phyloP scores from a whole-genome alignment of 2,113 vertebrate genomes.

The Corythaeola cristata region DNA sequence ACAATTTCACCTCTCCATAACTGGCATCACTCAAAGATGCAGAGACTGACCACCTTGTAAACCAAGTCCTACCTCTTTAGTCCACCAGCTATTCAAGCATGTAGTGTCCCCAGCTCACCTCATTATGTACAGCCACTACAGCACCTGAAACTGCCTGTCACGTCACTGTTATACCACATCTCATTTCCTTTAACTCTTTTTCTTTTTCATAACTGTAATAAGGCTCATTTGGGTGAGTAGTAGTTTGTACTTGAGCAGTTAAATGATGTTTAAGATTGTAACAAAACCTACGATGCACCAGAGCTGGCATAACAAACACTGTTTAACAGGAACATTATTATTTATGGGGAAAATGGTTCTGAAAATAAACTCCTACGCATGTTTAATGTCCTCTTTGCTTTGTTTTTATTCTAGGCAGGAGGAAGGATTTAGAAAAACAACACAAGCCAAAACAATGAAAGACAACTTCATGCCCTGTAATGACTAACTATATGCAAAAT shows the following conservation, averaged over 20 bases:
- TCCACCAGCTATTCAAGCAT: neutral
- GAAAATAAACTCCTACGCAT: constrained; percentile 33
- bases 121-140: neutral
- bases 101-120: neutral
- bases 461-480: neutral
- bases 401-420: neutral
- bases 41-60: neutral
- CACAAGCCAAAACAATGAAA: neutral
- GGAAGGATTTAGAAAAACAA: neutral
- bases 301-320: neutral
- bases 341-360: constrained; percentile 10
- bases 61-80: neutral
- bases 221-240: neutral
- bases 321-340: constrained; percentile 27
- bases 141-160: neutral
- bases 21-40: neutral
- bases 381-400: constrained; percentile 1
- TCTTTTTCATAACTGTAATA: neutral
- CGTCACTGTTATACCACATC: neutral
- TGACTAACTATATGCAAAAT: constrained; percentile 13
- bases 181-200: neutral
- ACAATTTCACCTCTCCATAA: neutral
- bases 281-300: neutral
- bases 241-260: neutral
- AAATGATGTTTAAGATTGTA: neutral